Evolutionary conservation across 2,797 vertebrate genomes (phyloP).

Genomic region (Ceryle rudis): DNA sequence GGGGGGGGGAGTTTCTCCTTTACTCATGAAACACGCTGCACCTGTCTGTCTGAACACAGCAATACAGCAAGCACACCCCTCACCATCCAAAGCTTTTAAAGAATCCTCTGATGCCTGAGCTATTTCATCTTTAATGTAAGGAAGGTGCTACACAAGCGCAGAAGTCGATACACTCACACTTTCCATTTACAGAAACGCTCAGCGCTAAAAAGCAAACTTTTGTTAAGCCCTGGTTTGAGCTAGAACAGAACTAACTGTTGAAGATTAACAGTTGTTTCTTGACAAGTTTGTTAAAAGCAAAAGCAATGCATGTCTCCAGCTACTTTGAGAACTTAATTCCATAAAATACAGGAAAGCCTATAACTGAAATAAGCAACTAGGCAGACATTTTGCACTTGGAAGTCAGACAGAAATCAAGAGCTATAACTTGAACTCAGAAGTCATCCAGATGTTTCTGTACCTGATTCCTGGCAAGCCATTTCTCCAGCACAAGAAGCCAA

Average conservation of each 20-base stretch:
- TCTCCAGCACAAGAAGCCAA: conserved; percentile 92
- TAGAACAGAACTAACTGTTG: not conserved
- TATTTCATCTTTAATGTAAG: not conserved
- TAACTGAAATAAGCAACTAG: not conserved
- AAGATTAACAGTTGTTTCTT: not conserved
- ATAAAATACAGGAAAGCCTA: not conserved
- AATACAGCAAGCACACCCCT: not conserved
- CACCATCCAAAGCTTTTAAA: not conserved
- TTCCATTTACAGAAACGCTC: not conserved
- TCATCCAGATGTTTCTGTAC: conserved; percentile 73
- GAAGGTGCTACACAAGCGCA: not conserved
- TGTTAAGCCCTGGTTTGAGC: not conserved
- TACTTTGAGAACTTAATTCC: not conserved
- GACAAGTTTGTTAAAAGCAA: not conserved
- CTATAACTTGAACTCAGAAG: not conserved
- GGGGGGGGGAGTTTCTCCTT: not conserved
- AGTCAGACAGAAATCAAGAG: not conserved
- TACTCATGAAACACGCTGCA: not conserved
- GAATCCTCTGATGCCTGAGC: not conserved
- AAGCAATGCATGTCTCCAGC: not conserved
- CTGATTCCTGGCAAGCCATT: conserved; percentile 83
- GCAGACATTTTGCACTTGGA: not conserved
- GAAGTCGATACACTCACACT: not conserved
- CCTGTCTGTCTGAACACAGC: not conserved
- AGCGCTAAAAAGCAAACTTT: not conserved